These are phyloP conservation scores for Tetranychus truncatus DNA, from an alignment of 2,888 invertebrate genomes.

Conservation along the genomic window DNA sequence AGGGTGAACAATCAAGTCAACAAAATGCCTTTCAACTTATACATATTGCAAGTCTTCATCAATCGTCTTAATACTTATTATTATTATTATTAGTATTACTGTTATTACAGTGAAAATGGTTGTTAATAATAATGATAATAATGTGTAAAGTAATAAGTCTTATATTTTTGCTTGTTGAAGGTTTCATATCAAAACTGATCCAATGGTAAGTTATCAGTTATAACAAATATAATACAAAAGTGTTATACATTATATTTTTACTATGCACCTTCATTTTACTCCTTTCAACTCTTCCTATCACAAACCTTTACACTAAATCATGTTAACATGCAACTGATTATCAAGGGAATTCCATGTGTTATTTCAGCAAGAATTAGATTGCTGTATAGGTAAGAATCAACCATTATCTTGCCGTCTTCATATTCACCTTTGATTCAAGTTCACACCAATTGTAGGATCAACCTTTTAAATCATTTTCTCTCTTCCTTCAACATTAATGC, in stretches of 20 bases:
- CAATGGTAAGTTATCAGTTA: no score
- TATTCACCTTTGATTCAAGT: neutral
- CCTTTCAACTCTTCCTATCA: no score
- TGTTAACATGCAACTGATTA: neutral
- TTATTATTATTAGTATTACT: neutral
- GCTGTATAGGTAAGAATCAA: neutral
- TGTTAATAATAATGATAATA: no score
- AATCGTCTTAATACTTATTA: neutral
- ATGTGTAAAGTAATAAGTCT: neutral
- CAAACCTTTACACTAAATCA: neutral
- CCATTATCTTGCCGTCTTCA: constrained; percentile 38
- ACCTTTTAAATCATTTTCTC: no score
- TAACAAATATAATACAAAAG: no score
- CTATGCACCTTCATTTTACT: no score
- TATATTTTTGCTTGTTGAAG: neutral
- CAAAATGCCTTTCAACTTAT: neutral
- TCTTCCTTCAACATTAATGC: no score
- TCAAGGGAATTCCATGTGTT: neutral
- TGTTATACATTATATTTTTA: no score
- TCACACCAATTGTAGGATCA: no score
- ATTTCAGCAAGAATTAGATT: neutral
- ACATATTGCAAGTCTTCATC: no score
- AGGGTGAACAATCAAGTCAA: neutral
- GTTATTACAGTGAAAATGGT: no score
- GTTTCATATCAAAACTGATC: no score